A percentile compares a stretch with the other conserved stretches of the same genome.
Evolutionary conservation across 1,140 invertebrate species (phyloP).

Genomic region (Aethina tumida): DNA sequence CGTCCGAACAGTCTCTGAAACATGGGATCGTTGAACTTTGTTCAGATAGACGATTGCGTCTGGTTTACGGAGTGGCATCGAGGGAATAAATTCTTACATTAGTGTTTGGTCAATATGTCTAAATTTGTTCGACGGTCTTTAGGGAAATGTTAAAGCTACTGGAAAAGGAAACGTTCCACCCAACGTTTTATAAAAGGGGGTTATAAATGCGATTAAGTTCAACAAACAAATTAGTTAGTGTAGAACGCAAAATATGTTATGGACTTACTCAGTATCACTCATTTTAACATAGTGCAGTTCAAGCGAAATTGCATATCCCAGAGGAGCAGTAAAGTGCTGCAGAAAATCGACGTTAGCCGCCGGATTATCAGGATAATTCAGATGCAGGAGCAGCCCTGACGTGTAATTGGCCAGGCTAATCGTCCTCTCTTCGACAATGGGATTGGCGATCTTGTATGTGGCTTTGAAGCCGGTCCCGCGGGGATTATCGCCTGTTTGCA

Average conservation of each 20-base stretch:
- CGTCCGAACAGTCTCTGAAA: conserved; percentile 35
- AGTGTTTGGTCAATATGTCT: no score
- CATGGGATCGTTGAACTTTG: no score
- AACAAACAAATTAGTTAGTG: no score
- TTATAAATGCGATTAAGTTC: no score
- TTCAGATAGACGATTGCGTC: no score
- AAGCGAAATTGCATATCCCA: conserved; percentile 46
- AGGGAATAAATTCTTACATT: no score
- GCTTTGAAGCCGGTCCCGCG: conserved; percentile 49
- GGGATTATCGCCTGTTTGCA: conserved; percentile 47
- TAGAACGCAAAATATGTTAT: no score
- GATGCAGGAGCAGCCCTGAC: conserved; percentile 37
- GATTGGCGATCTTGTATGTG: conserved; percentile 39
- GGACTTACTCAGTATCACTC: conserved; percentile 30
- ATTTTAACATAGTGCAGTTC: conserved; percentile 39
- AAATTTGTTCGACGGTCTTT: no score
- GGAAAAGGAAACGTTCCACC: no score
- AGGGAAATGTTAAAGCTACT: no score
- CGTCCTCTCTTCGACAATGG: conserved; percentile 30
- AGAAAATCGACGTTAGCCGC: conserved; percentile 41
- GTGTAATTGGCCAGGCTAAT: conserved; percentile 31
- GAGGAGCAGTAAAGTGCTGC: conserved; percentile 44
- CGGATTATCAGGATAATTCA: conserved; percentile 45
- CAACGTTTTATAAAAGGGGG: no score
- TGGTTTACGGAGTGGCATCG: no score